Conservation (phyloP, 2,113 vertebrate species). For the Notarius lentiginosus region DNA sequence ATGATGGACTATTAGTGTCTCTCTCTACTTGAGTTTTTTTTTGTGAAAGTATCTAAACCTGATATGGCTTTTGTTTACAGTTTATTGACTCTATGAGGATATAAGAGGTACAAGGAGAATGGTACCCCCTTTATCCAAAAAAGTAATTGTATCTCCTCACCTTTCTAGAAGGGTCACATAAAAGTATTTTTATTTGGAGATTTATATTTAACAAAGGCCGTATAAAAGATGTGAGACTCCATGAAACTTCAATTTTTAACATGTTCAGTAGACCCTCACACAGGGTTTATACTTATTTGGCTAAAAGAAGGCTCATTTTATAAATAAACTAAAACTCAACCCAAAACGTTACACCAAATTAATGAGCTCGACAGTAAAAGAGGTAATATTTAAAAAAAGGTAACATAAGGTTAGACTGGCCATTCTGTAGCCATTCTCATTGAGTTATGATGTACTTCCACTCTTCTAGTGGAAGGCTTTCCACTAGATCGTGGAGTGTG, state of each 20-base stretch:
- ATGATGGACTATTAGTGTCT: conserved; percentile 53
- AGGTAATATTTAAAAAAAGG: neutral
- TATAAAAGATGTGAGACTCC: conserved; percentile 53
- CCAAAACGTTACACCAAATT: neutral
- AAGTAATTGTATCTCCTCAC: conserved; percentile 32
- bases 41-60: conserved; percentile 43
- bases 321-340: neutral
- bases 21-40: conserved; percentile 47
- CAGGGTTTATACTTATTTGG: conserved; percentile 54
- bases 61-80: conserved; percentile 48
- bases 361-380: neutral
- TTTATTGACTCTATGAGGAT: conserved; percentile 50
- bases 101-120: conserved; percentile 31
- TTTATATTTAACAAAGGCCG: conserved; percentile 28
- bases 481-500: neutral
- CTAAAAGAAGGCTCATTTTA: neutral
- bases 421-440: neutral
- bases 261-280: neutral
- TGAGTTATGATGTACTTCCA: neutral
- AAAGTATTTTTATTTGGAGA: conserved; percentile 57
- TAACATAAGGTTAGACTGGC: neutral
- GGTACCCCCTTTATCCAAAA: conserved; percentile 32
- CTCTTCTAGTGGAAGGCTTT: neutral
- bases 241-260: conserved; percentile 25
- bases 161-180: conserved; percentile 30